Base-by-base conservation (phyloP, 2,888 invertebrate genomes). In the Proisotoma minuta region DNA sequence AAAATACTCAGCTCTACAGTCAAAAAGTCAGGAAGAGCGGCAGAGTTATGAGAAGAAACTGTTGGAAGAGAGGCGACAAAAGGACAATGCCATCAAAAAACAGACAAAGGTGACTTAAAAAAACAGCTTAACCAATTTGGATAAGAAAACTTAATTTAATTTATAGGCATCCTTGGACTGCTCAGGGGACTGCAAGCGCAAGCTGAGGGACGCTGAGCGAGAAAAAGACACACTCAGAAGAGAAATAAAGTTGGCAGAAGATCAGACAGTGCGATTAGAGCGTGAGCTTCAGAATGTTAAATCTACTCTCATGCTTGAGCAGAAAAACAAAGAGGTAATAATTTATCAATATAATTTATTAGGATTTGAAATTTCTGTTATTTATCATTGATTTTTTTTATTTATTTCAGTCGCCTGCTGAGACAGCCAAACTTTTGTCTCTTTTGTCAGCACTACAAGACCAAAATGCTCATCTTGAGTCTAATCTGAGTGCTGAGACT, bases 401-500 rank as follows among this genome's bases (percentile, higher is more conserved):
- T 40, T 34, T 24, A 24, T 39, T 28, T 10, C 57, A 66, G 68
- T 66, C 66, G 50, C 60, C 70, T 75, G 79, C 77, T 62, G 84
- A 84, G 74, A 84, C 87, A 26, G 91, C 91, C 74, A 84, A 89
- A 75, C 80, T 92, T 72, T 85, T 89, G 82, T 84, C 87, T 43
- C 90, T 91, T 22, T 80, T 92, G 72, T 84, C 85, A 54, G 86
- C 87, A 69, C 84, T 95, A 81, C 89, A 91, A 79, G 94, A 96
- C 77, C 91, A 94, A 77, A 93, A 92, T 77, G 80, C 86, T 75
- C 93, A 94, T 77, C 83, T 98, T 75, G 95, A 98, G 81, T 89
- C 89, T 77, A 91, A 91, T 76, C 84, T 99, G 73, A 93, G 92
- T 68, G 92, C 95, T 52, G 98, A 99, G 83, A 99, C 96, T 73